Conservation (phyloP, 2,797 vertebrate genomes). For the Aldrovandia affinis region DNA sequence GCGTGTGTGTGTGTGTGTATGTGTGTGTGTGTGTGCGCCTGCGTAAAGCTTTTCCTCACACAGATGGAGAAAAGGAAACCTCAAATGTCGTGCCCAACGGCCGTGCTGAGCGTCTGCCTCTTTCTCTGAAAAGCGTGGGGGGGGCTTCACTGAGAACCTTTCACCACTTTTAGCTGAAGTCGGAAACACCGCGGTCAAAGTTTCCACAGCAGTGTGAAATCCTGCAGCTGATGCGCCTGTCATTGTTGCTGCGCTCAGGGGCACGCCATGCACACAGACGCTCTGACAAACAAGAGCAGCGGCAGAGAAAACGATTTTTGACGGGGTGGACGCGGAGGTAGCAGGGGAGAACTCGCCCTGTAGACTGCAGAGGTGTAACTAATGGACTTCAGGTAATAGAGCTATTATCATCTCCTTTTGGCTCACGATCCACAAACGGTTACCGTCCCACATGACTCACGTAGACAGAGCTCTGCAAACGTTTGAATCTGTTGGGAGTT, state of each 20-base stretch:
- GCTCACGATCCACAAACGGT: too few species aligned
- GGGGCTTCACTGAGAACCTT: not conserved
- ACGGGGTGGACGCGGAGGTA: too few species aligned
- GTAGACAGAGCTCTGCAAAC: too few species aligned
- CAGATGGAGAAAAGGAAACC: not conserved
- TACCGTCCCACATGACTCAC: too few species aligned
- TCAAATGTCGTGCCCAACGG: not conserved
- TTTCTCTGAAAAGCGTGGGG: not conserved
- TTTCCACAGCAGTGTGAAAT: not conserved
- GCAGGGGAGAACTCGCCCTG: too few species aligned
- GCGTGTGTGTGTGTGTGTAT: not conserved
- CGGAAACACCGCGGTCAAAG: not conserved
- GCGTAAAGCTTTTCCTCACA: not conserved
- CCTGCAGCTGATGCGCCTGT: not conserved
- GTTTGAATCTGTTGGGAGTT: too few species aligned
- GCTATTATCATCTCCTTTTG: too few species aligned
- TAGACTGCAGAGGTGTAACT: slow-evolving; percentile 10
- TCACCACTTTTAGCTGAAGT: too few species aligned
- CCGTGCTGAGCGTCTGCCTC: not conserved
- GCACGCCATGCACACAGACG: too few species aligned
- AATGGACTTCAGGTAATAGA: not conserved
- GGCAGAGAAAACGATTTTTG: too few species aligned
- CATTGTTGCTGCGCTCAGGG: too few species aligned
- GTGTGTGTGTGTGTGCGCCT: not conserved
- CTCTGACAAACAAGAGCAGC: too few species aligned